Conservation (phyloP, 1,140 invertebrate species). For the Papilio dardanus region DNA sequence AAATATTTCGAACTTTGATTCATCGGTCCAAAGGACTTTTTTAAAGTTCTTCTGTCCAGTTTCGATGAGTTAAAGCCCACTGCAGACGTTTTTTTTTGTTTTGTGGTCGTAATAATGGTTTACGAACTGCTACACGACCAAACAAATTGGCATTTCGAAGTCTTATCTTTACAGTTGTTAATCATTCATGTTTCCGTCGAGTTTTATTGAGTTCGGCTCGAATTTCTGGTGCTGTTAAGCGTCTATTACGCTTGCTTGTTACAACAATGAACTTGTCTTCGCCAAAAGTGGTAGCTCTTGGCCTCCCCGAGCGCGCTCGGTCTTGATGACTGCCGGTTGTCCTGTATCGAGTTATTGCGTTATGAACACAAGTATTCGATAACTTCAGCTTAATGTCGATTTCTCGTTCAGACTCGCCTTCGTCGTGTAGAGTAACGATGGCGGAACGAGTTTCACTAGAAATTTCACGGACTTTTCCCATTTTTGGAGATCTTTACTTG, state of each 20-base stretch:
- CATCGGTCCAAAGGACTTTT: no score
- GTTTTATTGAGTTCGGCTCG: slow-evolving; percentile 46
- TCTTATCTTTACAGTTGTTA: slow-evolving; percentile 35
- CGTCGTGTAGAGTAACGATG: no score
- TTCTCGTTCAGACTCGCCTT: no score
- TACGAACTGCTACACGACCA: slow-evolving; percentile 28
- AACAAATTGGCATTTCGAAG: slow-evolving; percentile 26
- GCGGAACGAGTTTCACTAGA: no score
- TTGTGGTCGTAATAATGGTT: slow-evolving; percentile 37
- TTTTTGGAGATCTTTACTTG: no score
- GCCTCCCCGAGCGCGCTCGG: slow-evolving; percentile 19
- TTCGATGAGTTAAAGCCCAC: slow-evolving; percentile 32
- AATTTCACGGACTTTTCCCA: no score
- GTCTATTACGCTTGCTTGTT: slow-evolving; percentile 40
- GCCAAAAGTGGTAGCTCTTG: slow-evolving; percentile 20
- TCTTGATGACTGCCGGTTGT: no score
- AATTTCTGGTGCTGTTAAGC: slow-evolving; percentile 45
- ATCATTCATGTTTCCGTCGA: slow-evolving; percentile 37
- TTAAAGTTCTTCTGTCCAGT: not conserved
- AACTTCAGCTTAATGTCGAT: no score
- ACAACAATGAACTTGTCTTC: slow-evolving; percentile 29
- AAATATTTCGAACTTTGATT: no score
- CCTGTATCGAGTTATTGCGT: no score
- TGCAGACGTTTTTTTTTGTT: slow-evolving; percentile 37
- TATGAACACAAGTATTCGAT: no score